These are phyloP conservation scores for Telmatherina bonti DNA, from an alignment of 2,797 vertebrate species.

Conservation along the genomic window DNA sequence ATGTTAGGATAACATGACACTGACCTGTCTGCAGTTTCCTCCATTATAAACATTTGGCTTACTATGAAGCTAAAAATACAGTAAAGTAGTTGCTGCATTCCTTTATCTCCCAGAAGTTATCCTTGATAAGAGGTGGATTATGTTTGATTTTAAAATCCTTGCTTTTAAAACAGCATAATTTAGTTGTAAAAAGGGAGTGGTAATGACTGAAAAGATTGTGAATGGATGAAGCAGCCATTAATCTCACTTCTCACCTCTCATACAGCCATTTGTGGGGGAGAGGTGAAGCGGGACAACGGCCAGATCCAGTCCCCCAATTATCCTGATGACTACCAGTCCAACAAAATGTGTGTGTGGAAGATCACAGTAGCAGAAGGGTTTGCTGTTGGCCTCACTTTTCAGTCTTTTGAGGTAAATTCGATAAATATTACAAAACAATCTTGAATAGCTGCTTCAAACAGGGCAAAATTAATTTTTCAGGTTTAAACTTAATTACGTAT, in stretches of 20 bases:
- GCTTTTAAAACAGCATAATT: not conserved
- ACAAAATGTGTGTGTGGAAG: constrained; percentile 94
- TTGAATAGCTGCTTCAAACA: not conserved
- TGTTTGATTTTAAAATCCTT: not conserved
- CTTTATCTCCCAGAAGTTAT: not conserved
- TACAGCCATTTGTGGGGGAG: constrained; percentile 94
- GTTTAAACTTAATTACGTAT: not conserved
- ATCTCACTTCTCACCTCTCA: constrained; percentile 29
- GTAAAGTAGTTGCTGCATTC: not conserved
- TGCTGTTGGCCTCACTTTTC: constrained; percentile 92
- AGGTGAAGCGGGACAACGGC: constrained; percentile 90
- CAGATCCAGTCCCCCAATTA: constrained; percentile 98
- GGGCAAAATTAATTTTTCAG: not conserved
- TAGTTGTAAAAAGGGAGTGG: not conserved
- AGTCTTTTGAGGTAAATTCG: constrained; percentile 92
- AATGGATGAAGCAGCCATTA: constrained; percentile 10
- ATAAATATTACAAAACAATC: not conserved
- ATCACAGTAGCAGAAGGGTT: constrained; percentile 92
- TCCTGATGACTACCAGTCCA: constrained; percentile 95
- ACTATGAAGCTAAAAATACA: not conserved
- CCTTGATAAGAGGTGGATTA: not conserved
- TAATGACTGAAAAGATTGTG: not conserved
- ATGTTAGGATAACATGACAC: not conserved
- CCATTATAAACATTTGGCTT: not conserved
- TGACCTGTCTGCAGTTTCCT: not conserved